These are phyloP conservation scores for Dromius quadrimaculatus DNA, from an alignment of 2,888 invertebrate genomes.

Conservation along the genomic window DNA sequence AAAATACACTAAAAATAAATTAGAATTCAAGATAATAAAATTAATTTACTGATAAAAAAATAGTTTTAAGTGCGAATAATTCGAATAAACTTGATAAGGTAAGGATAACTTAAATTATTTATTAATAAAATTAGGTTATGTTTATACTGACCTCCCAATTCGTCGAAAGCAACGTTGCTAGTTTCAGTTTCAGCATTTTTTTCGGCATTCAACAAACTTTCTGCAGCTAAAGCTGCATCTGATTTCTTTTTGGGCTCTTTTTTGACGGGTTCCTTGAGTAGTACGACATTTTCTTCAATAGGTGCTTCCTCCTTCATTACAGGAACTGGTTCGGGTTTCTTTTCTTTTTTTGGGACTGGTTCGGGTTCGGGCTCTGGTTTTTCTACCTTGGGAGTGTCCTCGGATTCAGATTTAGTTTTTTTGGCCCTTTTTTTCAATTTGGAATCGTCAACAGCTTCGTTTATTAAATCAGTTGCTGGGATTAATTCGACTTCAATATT, in stretches of 20 bases:
- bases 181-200: constrained; percentile 54
- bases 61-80: neutral
- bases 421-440: constrained; percentile 63
- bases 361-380: constrained; percentile 31
- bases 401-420: constrained; percentile 59
- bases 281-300: constrained; percentile 35
- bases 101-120: too few relatives aligned
- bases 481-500: constrained; percentile 58
- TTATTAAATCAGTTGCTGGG: constrained; percentile 29
- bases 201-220: constrained; percentile 34
- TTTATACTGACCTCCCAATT: constrained; percentile 70
- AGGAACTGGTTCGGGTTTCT: constrained; percentile 60
- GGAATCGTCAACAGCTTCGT: constrained; percentile 14
- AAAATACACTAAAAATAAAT: too few relatives aligned
- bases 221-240: constrained; percentile 47
- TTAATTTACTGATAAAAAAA: too few relatives aligned
- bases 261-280: constrained; percentile 33
- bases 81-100: neutral
- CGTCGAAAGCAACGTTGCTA: constrained; percentile 69
- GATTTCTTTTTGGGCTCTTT: constrained; percentile 55
- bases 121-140: neutral
- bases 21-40: too few relatives aligned
- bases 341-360: constrained; percentile 24
- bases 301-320: constrained; percentile 65
- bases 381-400: constrained; percentile 43